Conservation (phyloP, 2,113 vertebrate species). For the Gila orcuttii region DNA sequence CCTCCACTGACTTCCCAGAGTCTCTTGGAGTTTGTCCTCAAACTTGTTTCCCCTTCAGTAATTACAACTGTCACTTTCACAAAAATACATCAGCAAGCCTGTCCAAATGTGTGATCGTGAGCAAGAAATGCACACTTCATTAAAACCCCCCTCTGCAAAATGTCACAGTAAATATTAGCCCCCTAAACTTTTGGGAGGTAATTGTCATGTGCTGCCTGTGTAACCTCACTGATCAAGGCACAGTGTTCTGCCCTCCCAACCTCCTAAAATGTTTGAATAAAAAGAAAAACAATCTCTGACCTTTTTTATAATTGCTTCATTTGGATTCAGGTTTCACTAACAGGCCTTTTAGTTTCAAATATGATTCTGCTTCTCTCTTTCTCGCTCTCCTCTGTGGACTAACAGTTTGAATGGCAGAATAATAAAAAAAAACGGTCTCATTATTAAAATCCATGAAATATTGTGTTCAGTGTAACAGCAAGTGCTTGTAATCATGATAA, state of each 20-base stretch:
- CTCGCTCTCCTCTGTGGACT: conserved; percentile 63
- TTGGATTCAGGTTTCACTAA: conserved; percentile 71
- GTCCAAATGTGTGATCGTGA: conserved; percentile 23
- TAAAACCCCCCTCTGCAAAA: conserved; percentile 49
- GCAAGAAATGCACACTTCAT: conserved; percentile 50
- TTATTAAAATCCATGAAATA: conserved; percentile 39
- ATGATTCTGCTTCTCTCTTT: conserved; percentile 35
- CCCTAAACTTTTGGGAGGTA: conserved; percentile 42
- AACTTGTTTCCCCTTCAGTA: not conserved
- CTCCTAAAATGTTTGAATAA: conserved; percentile 46
- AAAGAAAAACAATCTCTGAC: conserved; percentile 70
- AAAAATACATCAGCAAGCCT: not conserved
- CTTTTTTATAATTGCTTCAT: conserved; percentile 79
- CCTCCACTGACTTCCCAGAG: not conserved
- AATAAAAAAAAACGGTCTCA: not conserved
- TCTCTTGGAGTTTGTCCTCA: not conserved
- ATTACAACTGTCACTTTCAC: conserved; percentile 45
- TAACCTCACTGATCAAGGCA: conserved; percentile 31
- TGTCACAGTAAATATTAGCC: conserved; percentile 52
- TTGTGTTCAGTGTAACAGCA: conserved; percentile 3
- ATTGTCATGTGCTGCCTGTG: conserved; percentile 32
- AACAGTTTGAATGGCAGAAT: conserved; percentile 54
- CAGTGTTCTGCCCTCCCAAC: conserved; percentile 40
- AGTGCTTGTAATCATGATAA: conserved; percentile 6
- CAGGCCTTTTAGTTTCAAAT: conserved; percentile 17